Evolutionary conservation across 2,113 vertebrate species (phyloP).

Genomic region (Cynoglossus semilaevis): DNA sequence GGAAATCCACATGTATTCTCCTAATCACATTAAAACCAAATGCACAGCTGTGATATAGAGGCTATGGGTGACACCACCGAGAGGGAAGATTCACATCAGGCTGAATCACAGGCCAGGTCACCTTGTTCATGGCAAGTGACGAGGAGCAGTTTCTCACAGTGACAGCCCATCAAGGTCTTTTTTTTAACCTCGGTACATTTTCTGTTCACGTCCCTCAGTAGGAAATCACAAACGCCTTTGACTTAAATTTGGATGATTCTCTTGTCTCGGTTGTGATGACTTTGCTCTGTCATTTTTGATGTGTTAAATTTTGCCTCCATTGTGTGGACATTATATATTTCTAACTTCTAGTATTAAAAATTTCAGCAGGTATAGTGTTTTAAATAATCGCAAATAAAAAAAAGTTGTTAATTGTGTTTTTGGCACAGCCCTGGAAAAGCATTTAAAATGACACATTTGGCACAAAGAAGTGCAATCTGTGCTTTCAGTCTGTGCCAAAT

Average conservation of each 20-base stretch:
- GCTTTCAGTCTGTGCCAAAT: too few species aligned
- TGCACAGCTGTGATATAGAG: constrained; percentile 45
- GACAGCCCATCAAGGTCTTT: background rate
- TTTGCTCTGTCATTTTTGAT: too few species aligned
- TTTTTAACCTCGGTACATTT: background rate
- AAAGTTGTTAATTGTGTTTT: too few species aligned
- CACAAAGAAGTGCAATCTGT: too few species aligned
- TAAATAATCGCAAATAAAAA: too few species aligned
- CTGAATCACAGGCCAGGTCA: constrained; percentile 45
- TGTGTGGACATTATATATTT: too few species aligned
- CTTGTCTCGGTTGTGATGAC: too few species aligned
- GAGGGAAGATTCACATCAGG: constrained; percentile 42
- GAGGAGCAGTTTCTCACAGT: constrained; percentile 4
- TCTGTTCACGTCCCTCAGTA: background rate
- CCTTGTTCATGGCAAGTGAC: constrained; percentile 42
- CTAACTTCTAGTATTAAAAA: too few species aligned
- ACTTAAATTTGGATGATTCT: background rate
- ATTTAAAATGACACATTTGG: too few species aligned
- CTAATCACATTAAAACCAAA: constrained; percentile 63
- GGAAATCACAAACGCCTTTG: background rate
- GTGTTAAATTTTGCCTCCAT: too few species aligned
- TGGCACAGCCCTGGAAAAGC: too few species aligned
- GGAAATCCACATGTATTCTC: constrained; percentile 65
- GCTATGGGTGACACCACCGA: constrained; percentile 29
- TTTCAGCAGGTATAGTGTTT: too few species aligned